Evolutionary conservation across 2,797 vertebrate genomes (phyloP).

Genomic region (Halcyon badia): DNA sequence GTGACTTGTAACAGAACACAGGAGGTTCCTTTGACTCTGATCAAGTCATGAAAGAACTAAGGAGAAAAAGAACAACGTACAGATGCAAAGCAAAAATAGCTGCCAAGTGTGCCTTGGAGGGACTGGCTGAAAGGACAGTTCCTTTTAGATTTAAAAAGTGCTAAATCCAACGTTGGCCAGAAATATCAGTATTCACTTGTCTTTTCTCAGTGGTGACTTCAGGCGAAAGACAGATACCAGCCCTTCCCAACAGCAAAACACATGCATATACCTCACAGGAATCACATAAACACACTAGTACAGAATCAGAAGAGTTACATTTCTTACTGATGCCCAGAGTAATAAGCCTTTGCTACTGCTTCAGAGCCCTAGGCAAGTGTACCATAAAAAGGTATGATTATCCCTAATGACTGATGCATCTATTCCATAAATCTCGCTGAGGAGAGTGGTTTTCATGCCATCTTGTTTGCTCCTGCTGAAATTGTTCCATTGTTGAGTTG

Average conservation of each 20-base stretch:
- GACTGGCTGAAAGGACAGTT: background rate
- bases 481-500: background rate
- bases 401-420: background rate
- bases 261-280: background rate
- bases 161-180: background rate
- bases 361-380: background rate
- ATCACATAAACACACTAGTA: background rate
- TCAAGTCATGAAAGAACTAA: background rate
- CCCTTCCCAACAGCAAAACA: background rate
- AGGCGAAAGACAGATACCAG: accelerated
- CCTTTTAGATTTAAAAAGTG: background rate
- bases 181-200: background rate
- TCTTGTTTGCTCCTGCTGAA: background rate
- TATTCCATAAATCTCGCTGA: background rate
- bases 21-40: background rate
- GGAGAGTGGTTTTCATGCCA: background rate
- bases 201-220: background rate
- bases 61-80: background rate
- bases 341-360: background rate
- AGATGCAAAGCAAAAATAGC: background rate
- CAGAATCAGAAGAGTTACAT: background rate
- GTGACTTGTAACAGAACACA: background rate
- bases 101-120: background rate
- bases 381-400: background rate
- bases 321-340: background rate